A percentile compares a stretch with the other conserved stretches of the same genome.
Evolutionary conservation across 2,113 vertebrate species (phyloP).

Genomic region (Vidua macroura): DNA sequence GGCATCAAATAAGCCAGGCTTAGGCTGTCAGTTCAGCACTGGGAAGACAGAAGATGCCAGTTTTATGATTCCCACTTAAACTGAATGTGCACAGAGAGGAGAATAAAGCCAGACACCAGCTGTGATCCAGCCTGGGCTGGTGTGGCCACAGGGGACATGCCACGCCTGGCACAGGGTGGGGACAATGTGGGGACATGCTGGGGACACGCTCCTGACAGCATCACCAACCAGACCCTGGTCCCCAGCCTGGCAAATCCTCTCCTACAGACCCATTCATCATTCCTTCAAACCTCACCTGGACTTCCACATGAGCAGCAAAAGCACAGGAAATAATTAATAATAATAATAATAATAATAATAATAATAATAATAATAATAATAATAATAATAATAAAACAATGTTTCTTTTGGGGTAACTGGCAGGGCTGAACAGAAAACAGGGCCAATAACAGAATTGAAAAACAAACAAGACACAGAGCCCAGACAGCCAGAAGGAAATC

Average conservation of each 20-base stretch:
- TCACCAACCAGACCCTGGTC: neutral
- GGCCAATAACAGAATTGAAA: neutral
- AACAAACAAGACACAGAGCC: neutral
- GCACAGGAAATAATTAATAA: neutral
- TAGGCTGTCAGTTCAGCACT: neutral
- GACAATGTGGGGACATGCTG: neutral
- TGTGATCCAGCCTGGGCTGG: neutral
- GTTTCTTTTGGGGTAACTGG: neutral
- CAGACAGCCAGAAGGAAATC: neutral
- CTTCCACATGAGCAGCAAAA: neutral
- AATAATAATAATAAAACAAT: rapidly evolving
- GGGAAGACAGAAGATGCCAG: neutral
- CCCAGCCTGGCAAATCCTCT: neutral
- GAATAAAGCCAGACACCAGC: neutral
- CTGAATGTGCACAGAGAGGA: neutral
- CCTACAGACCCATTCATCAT: neutral
- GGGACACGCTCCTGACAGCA: neutral
- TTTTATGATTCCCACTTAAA: neutral
- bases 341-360: too few species aligned
- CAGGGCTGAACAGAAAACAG: neutral
- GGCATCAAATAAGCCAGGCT: neutral
- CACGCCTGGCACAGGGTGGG: neutral
- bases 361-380: too few species aligned
- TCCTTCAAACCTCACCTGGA: neutral
- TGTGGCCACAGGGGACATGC: neutral